These are phyloP conservation scores for Phrynocephalus vlangalii DNA, from an alignment of 2,797 vertebrate genomes.

Conservation along the genomic window DNA sequence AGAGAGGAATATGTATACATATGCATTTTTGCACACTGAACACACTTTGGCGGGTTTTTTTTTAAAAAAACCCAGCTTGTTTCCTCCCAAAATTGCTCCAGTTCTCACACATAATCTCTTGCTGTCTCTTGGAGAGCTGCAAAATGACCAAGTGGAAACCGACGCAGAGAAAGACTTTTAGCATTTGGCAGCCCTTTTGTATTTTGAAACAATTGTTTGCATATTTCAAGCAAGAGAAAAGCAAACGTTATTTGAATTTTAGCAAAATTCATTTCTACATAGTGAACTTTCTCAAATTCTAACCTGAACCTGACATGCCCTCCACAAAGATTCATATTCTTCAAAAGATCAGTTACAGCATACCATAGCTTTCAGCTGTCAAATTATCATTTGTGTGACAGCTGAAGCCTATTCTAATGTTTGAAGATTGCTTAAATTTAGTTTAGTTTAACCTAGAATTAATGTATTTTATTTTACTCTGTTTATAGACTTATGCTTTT, in stretches of 20 bases:
- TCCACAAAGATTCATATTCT: constrained; percentile 25
- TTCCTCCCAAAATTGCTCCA: background rate
- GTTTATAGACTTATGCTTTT: constrained; percentile 14
- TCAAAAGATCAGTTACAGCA: constrained; percentile 36
- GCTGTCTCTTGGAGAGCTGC: fast-evolving
- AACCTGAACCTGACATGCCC: constrained; percentile 30
- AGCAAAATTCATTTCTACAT: constrained; percentile 47
- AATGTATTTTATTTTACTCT: background rate
- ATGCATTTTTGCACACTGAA: background rate
- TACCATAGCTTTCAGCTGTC: background rate
- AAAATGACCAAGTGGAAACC: background rate
- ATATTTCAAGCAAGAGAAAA: constrained; percentile 52
- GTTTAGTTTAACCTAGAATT: constrained; percentile 8
- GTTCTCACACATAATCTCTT: background rate
- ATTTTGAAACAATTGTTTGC: constrained; percentile 17
- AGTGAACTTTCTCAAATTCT: constrained; percentile 37
- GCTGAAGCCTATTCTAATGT: constrained; percentile 48
- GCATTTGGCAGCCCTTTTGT: constrained; percentile 5
- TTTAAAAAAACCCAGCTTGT: background rate
- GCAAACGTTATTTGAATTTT: constrained; percentile 33
- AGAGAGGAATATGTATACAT: constrained; percentile 19
- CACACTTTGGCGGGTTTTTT: background rate
- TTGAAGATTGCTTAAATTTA: constrained; percentile 32
- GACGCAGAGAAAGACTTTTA: no score
- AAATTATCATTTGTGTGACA: constrained; percentile 16